Evolutionary conservation across 2,113 vertebrate species (phyloP).

Genomic region (Colaptes auratus): DNA sequence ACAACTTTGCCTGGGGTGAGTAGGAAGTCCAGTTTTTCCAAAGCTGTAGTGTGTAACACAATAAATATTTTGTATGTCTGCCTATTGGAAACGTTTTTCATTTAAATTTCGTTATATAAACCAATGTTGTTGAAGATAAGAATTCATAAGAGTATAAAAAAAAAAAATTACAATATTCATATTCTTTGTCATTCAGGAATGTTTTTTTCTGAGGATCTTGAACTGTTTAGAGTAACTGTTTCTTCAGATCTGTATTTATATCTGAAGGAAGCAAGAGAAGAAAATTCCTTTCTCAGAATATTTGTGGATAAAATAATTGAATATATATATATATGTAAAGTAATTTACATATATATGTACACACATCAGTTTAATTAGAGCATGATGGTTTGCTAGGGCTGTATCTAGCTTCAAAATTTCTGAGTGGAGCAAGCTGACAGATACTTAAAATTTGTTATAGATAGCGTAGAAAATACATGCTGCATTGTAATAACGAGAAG

Average conservation of each 20-base stretch:
- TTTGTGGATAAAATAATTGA: constrained; percentile 20
- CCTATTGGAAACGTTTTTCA: constrained; percentile 63
- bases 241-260: background rate
- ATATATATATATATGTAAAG: constrained; percentile 21
- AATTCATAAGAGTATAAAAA: background rate
- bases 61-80: constrained; percentile 69
- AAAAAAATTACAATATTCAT: background rate
- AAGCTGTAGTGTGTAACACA: constrained; percentile 69
- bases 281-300: background rate
- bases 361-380: background rate
- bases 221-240: background rate
- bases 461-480: background rate
- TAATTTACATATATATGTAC: constrained; percentile 15
- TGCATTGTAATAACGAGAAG: background rate
- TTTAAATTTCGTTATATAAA: constrained; percentile 57
- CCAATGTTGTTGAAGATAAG: constrained; percentile 21
- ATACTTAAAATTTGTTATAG: background rate
- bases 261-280: background rate
- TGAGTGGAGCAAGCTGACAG: background rate
- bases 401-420: background rate
- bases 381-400: background rate
- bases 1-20: constrained; percentile 71
- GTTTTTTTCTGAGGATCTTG: constrained; percentile 11
- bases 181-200: background rate
- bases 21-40: constrained; percentile 70